These are phyloP conservation scores for Polypedilum vanderplanki DNA, from an alignment of 1,140 invertebrate genomes.

Conservation along the genomic window DNA sequence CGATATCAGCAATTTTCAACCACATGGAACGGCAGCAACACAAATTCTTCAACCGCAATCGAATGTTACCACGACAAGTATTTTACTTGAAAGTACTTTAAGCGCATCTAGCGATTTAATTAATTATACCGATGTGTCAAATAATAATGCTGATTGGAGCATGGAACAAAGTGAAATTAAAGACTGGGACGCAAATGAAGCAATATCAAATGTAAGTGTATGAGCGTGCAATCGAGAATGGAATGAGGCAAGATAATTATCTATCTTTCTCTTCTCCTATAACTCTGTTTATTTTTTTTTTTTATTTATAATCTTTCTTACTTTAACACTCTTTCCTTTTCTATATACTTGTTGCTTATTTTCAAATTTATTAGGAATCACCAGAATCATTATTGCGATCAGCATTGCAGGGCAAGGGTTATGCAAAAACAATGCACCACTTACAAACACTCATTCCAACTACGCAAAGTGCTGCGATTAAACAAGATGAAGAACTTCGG, in stretches of 20 bases:
- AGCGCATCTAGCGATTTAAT: constrained; percentile 24
- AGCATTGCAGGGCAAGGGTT: constrained; percentile 65
- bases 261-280: background rate
- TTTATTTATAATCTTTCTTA: constrained; percentile 16
- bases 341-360: too few species aligned
- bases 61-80: constrained; percentile 23
- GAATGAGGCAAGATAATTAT: background rate
- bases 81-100: constrained; percentile 11
- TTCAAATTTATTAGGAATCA: constrained; percentile 41
- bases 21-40: background rate
- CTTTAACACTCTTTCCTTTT: too few species aligned
- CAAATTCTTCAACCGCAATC: constrained; percentile 32
- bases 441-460: constrained; percentile 46
- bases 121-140: constrained; percentile 31
- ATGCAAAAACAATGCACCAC: constrained; percentile 47
- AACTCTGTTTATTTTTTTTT: too few species aligned
- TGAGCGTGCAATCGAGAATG: constrained; percentile 23
- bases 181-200: constrained; percentile 29
- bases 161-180: constrained; percentile 28
- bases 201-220: constrained; percentile 32
- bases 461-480: constrained; percentile 41
- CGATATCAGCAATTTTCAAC: constrained; percentile 1
- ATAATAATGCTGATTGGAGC: constrained; percentile 34
- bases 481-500: constrained; percentile 45
- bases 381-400: constrained; percentile 69